These are phyloP conservation scores for Pseudomyrmex flavicornis DNA, from an alignment of 1,140 invertebrate species.

Conservation along the genomic window DNA sequence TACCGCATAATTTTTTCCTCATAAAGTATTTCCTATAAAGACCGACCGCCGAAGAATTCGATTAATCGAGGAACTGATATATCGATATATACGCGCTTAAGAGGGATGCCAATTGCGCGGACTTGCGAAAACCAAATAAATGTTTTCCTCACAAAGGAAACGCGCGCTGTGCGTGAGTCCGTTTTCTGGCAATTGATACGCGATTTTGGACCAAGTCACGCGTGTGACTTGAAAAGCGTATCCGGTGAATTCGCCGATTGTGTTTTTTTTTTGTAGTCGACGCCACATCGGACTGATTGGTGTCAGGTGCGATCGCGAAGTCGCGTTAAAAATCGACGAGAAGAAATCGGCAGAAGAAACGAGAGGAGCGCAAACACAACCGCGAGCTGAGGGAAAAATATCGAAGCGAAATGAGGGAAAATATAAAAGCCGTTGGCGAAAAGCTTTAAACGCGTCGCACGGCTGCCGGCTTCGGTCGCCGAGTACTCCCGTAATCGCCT, in stretches of 20 bases:
- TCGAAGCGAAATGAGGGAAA: slow-evolving; percentile 42
- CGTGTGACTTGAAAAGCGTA: neutral
- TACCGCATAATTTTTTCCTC: neutral
- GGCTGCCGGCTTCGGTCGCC: neutral
- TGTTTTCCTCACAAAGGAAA: too few relatives aligned
- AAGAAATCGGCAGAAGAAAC: slow-evolving; percentile 36
- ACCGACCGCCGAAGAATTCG: neutral
- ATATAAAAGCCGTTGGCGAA: slow-evolving; percentile 42
- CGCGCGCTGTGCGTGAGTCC: neutral
- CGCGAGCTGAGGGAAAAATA: slow-evolving; percentile 42
- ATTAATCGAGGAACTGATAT: slow-evolving; percentile 23
- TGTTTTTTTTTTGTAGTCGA: neutral
- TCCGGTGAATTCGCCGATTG: neutral
- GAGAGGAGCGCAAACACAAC: slow-evolving; percentile 50
- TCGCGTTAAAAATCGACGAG: slow-evolving; percentile 46
- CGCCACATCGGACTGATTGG: slow-evolving; percentile 14
- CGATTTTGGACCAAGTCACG: slow-evolving; percentile 19
- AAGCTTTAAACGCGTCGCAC: slow-evolving; percentile 37
- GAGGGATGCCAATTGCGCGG: neutral
- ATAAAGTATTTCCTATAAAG: neutral
- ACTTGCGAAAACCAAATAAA: neutral
- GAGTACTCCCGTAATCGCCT: slow-evolving; percentile 34
- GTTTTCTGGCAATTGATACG: neutral
- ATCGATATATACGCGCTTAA: neutral
- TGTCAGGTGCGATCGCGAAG: slow-evolving; percentile 19